Evolutionary conservation across 2,797 vertebrate genomes (phyloP), one percentile per base, ranked within the genome.

Genomic region (Tarsius wallacei): DNA sequence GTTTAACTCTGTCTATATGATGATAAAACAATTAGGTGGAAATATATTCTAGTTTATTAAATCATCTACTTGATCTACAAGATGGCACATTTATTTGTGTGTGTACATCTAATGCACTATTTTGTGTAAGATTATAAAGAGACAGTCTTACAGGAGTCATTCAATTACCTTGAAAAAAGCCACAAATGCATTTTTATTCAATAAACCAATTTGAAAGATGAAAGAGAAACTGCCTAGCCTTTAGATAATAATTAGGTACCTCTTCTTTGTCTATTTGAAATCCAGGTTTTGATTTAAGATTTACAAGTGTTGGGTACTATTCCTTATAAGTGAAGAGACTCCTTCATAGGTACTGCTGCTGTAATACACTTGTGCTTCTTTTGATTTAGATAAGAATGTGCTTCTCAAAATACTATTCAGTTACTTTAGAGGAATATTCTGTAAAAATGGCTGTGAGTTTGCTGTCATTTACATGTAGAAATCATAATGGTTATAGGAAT

Each of bases 121-220:
- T 90, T 93, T 47, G 95, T 66, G 91, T 31, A 96, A 93, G 95
- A 87, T 84, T 80, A 83, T 42, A 93, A 10, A 0, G 2, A 97
- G 82, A 81, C 70, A 73, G 57, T 53, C 76, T 93, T 97, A 55
- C 0, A 31, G 15, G 14, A 93, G 68, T 17, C 80, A 90, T 70
- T 89, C 36, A 95, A 42, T 61, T 86, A 91, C 51, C 16, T 86
- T 66, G 33, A 92, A 78, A 76, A 96, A 93, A 87, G 53, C 24
- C 78, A 76, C 71, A 93, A 71, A 94, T 83, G 16, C 26, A 86
- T 73, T 78, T 96, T n/a, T 84, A 94, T 59, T 94, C 71, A 92
- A 64, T 86, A 95, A 96, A 49, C 77, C 80, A 93, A 63, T 77
- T 47, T 83, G 10, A 22, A 93, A 93, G 95, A 96, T 86, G 28